phyloP scores from a whole-genome alignment of 2,113 vertebrate species.

The Chaetodon trifascialis region DNA sequence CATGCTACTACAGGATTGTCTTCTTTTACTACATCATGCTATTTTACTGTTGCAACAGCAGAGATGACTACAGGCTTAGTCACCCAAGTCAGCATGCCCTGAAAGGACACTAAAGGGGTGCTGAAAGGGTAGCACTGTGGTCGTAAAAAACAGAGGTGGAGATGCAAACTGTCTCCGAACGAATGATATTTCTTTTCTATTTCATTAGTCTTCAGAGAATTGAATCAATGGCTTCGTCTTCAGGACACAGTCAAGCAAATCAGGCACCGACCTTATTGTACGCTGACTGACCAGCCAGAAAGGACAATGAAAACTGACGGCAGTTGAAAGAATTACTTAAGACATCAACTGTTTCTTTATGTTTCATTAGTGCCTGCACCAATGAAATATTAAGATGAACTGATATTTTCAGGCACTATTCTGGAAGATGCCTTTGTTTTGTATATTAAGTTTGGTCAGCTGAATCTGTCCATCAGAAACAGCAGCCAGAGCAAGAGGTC shows the following conservation, averaged over 20 bases:
- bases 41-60: conserved; percentile 9
- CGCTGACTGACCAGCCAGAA: not conserved
- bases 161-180: not conserved
- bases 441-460: not conserved
- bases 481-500: conserved; percentile 51
- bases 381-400: not conserved
- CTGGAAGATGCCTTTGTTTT: conserved; percentile 12
- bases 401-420: conserved; percentile 3
- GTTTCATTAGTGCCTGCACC: not conserved
- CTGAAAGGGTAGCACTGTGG: not conserved
- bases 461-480: conserved; percentile 35
- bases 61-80: conserved; percentile 37
- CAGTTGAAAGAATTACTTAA: not conserved
- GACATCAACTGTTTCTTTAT: not conserved
- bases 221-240: not conserved
- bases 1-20: conserved; percentile 17
- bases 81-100: conserved; percentile 14
- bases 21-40: conserved; percentile 14
- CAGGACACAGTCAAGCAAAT: not conserved
- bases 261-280: not conserved
- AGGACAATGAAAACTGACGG: not conserved
- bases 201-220: not conserved
- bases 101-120: conserved; percentile 4
- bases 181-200: not conserved
- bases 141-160: not conserved